Conservation (phyloP, 1,140 invertebrate genomes). For the Rhopalosiphum padi region DNA sequence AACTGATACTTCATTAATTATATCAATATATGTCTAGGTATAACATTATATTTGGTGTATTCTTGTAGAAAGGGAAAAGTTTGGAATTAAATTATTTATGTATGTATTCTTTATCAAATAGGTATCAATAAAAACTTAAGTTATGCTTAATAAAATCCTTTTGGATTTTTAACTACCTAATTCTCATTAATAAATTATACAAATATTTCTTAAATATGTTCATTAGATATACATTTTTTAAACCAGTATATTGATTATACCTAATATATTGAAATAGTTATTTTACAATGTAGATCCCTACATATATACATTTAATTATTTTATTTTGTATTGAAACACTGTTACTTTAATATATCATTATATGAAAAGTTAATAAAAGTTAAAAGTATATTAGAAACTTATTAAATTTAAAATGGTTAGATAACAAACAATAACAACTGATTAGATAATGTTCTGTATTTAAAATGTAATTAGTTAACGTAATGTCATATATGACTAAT, state of each 20-base stretch:
- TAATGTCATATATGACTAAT: not conserved
- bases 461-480: not conserved
- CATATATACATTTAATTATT: not conserved
- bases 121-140: not conserved
- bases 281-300: not conserved
- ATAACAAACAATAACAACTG: constrained; percentile 17
- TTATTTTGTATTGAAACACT: not conserved
- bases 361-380: not conserved
- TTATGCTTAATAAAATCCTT: not conserved
- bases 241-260: not conserved
- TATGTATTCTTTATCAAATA: not conserved
- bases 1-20: too few relatives aligned
- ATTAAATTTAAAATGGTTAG: not conserved
- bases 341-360: not conserved
- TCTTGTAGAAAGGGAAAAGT: too few relatives aligned
- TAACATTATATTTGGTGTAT: too few relatives aligned
- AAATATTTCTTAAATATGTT: not conserved
- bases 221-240: not conserved
- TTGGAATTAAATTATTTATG: too few relatives aligned
- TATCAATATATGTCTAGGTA: too few relatives aligned
- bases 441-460: not conserved
- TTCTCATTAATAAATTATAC: not conserved
- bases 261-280: not conserved
- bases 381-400: not conserved
- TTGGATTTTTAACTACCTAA: not conserved